Base-by-base conservation (phyloP, 2,113 vertebrate genomes). In the Regulus satrapa region DNA sequence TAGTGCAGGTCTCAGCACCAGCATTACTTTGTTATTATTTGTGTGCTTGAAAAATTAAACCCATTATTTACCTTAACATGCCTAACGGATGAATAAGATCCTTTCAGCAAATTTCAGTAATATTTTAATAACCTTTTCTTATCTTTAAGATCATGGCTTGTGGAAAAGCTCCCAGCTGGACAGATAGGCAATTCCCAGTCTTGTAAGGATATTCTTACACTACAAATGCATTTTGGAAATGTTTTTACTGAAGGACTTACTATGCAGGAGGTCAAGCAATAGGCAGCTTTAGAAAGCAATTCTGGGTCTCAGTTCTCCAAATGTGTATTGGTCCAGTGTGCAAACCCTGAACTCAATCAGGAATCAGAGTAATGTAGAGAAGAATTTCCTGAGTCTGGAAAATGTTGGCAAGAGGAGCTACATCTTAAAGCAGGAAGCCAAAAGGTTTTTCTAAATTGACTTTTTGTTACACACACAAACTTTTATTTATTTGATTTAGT, bases 261-360 rank as follows among this genome's bases (percentile, higher is more conserved):
- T 25, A 5, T 13, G 10, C 26, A 61, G 43, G 29, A 75, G 2
- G 5, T 20, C 0, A 5, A 94, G 31, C 18, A 85, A 36, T 0
- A 63, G 15, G 32, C 17, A 90, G 25, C 41, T 32, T 78, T 12
- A 62, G 10, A 67, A 64, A 31, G 10, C 36, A 40, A 1, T 13
- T 5, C 9, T 29, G 10, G 2, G 12, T 43, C n/a, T 76, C 20
- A 18, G 2, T 9, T 61, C 36, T 66, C 55, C 43, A 62, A 36
- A 13, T 6, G 21, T 5, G 2, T 25, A 15, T 7, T 24, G 3
- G 29, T 45, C 29, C 56, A 31, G 5, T 48, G 31, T 15, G 21
- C 17, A 62, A 74, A 14, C 12, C 41, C 32, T 41, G 25, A 75
- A 85, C 7, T 58, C 56, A 71, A 11, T 17, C 34, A 54, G 15